phyloP scores from a whole-genome alignment of 1,140 invertebrate species.

The Coenobita brevimanus region DNA sequence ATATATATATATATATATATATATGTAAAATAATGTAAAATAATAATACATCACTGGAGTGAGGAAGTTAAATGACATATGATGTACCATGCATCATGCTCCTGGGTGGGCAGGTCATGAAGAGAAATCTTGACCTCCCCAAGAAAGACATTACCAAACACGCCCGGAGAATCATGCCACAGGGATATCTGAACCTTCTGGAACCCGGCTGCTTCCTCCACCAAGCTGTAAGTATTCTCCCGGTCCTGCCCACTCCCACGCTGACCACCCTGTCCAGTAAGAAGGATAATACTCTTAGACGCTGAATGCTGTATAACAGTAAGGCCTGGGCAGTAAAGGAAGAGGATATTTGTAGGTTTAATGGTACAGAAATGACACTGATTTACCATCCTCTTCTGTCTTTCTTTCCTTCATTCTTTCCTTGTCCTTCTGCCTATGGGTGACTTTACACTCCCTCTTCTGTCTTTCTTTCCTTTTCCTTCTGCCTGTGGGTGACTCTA shows the following conservation, averaged over 20 bases:
- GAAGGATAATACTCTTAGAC: not conserved
- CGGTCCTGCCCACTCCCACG: conserved; percentile 71
- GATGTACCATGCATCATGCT: conserved; percentile 79
- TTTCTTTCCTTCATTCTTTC: no score
- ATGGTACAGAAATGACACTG: not conserved
- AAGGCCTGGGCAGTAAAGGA: no score
- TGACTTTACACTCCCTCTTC: no score
- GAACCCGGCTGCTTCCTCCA: conserved; percentile 65
- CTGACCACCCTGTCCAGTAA: conserved; percentile 31
- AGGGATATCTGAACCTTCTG: conserved; percentile 84
- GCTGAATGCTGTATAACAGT: no score
- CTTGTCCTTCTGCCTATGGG: no score
- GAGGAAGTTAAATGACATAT: not conserved
- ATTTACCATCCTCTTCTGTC: no score
- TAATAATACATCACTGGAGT: conserved; percentile 3
- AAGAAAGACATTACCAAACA: conserved; percentile 85
- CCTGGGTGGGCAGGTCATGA: conserved; percentile 75
- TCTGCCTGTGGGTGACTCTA: no score
- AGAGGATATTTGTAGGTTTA: no score
- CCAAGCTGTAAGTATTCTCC: conserved; percentile 69
- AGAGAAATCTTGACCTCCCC: conserved; percentile 89
- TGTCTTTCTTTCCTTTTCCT: no score
- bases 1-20: conserved; percentile 9
- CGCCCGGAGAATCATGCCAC: conserved; percentile 87
- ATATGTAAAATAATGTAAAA: no score